Percentiles rank a stretch among this genome's conserved stretches.
Evolutionary conservation across 1,140 invertebrate species (phyloP).

Genomic region (Vanessa tameamea): DNA sequence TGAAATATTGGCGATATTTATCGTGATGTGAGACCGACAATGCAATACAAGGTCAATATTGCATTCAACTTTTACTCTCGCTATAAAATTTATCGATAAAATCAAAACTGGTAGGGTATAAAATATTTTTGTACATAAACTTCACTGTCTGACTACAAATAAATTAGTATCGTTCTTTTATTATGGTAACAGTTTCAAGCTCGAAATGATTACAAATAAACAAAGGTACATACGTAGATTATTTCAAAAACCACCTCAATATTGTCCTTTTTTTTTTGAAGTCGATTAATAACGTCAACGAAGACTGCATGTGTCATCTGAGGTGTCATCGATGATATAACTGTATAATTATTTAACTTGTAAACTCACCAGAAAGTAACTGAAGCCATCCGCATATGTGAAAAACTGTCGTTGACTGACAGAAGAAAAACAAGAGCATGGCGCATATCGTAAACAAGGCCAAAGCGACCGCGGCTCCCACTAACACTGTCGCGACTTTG

Average conservation of each 20-base stretch:
- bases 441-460: constrained; percentile 92
- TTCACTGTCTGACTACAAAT: no score
- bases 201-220: no score
- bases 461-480: constrained; percentile 91
- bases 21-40: constrained; percentile 22
- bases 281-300: no score
- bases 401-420: constrained; percentile 95
- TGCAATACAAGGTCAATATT: constrained; percentile 25
- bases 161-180: no score
- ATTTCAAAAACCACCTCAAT: no score
- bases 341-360: neutral
- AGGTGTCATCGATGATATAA: no score
- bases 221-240: no score
- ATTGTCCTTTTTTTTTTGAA: no score
- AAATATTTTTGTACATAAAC: no score
- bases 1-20: neutral
- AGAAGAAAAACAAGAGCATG: constrained; percentile 96
- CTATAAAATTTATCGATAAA: constrained; percentile 6
- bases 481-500: constrained; percentile 91
- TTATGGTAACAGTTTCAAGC: no score
- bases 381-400: constrained; percentile 97
- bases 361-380: constrained; percentile 91
- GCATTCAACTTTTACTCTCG: constrained; percentile 31
- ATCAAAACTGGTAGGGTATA: no score
- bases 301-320: no score